Base-by-base conservation (phyloP, 2,113 vertebrate genomes). In the Vidua chalybeata region DNA sequence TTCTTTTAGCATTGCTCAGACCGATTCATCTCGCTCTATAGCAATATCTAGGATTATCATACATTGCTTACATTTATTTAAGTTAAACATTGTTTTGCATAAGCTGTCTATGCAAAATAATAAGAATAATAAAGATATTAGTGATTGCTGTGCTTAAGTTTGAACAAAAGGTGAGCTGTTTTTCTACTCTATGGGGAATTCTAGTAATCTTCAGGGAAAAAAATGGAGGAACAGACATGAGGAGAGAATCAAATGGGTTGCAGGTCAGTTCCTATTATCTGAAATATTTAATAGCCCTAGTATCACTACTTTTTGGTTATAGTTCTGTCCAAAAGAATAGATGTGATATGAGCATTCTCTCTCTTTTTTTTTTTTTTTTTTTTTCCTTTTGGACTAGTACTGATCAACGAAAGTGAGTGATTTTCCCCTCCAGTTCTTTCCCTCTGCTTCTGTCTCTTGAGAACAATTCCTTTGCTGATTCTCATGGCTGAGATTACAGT, bases 381-480 rank as follows among this genome's bases (percentile, higher is more conserved):
- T 49, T 21, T 33, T 52, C 11, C 19, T 45, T 90, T 59, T 61
- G 2, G 9, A 66, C 74, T 93, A 73, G 14, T 75, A 46, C 46
- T 52, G 72, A 78, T 86, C 64, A 88, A 81, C 61, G 61, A 86
- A 74, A 96, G 68, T 92, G 88, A 95, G 56, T 87, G 79, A 90
- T 96, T 93, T 96, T 35, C 62, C 75, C 82, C 76, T 90, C 83
- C 48, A 74, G 27, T 93, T 86, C 75, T 83, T 89, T 71, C 33
- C 35, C 28, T 86, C 41, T 89, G 61, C 46, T 82, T 82, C 88
- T 91, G 68, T 92, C 96, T 84, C 96, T 72, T 75, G 92, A 89
- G 92, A 94, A 39, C 76, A 66, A 84, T 93, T 92, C 76, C 76
- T 97, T 72, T 94, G 79, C 69, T 56, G 71, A 95, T 91, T 94